Conservation (phyloP, 2,888 invertebrate species). For the Troides oblongomaculatus region DNA sequence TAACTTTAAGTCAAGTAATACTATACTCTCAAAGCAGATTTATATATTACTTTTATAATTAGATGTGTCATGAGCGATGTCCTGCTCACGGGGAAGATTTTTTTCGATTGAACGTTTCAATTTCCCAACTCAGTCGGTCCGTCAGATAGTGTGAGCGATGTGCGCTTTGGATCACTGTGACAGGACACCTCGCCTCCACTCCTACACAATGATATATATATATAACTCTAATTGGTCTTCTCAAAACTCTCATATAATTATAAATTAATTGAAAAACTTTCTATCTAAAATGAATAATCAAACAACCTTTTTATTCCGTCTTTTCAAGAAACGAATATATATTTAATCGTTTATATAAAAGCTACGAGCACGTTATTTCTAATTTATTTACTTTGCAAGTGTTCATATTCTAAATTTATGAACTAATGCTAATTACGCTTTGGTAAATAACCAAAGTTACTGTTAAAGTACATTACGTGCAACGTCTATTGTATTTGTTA, state of each 20-base stretch:
- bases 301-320: too few relatives aligned
- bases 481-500: too few relatives aligned
- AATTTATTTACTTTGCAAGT: too few relatives aligned
- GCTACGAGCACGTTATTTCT: too few relatives aligned
- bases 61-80: constrained; percentile 40
- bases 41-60: constrained; percentile 25
- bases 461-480: too few relatives aligned
- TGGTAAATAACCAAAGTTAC: too few relatives aligned
- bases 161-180: constrained; percentile 56
- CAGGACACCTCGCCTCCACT: constrained; percentile 41
- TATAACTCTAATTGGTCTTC: neutral
- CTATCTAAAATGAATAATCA: neutral
- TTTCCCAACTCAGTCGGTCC: constrained; percentile 75
- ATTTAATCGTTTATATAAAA: too few relatives aligned
- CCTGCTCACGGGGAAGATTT: constrained; percentile 40
- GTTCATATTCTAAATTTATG: too few relatives aligned
- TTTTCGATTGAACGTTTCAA: constrained; percentile 68
- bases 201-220: neutral
- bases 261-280: neutral
- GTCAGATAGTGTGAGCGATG: constrained; percentile 71
- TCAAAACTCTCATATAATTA: neutral
- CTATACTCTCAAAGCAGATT: neutral
- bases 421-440: too few relatives aligned
- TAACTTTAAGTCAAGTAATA: neutral
- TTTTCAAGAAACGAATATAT: too few relatives aligned